Base-by-base conservation (phyloP, 2,797 vertebrate genomes). In the Gorsachius magnificus region DNA sequence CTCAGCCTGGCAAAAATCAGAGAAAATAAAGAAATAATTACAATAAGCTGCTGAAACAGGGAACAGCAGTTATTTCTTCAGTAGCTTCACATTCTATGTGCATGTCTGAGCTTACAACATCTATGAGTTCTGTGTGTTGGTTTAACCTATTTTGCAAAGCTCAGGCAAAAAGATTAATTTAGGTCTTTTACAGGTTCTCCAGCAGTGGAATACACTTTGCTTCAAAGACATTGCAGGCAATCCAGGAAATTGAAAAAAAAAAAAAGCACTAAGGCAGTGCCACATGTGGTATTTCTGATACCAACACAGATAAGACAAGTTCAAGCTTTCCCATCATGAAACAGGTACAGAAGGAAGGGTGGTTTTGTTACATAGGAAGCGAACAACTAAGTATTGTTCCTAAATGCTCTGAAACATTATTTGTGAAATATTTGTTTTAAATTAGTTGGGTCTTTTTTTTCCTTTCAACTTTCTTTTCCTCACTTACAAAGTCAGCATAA, bases 121-220 rank as follows among this genome's bases (percentile, higher is more conserved):
- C 82, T 79, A 63, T 48, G 65, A 91, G 57, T 13, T 78, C 61
- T 18, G 12, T 8, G 11, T 91, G 94, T 91, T 95, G 89, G 50
- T 96, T 96, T 96, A 93, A 92, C 43, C 91, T 86, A 25, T 85
- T 94, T 61, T 80, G 41, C 84, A 95, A 94, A 94, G 79, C 91
- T 95, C 87, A 56, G 61, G 84, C 77, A 65, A 70, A 93, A 75
- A 92, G 57, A 87, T 78, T 87, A 61, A 95, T 91, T 94, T 90
- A 77, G 79, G 29, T 80, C 54, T 71, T 77, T 89, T 78, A 89
- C 69, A 94, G 87, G 36, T 17, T 71, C 84, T 95, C 69, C 65
- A 58, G 53, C 17, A 18, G 53, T 25, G 77, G 60, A 95, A 81
- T 65, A 75, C 0, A 1, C 26, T 96, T 83, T 86, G 10, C 61